These are phyloP conservation scores for Hemaris fuciformis DNA, from an alignment of 2,888 invertebrate genomes.

Conservation along the genomic window DNA sequence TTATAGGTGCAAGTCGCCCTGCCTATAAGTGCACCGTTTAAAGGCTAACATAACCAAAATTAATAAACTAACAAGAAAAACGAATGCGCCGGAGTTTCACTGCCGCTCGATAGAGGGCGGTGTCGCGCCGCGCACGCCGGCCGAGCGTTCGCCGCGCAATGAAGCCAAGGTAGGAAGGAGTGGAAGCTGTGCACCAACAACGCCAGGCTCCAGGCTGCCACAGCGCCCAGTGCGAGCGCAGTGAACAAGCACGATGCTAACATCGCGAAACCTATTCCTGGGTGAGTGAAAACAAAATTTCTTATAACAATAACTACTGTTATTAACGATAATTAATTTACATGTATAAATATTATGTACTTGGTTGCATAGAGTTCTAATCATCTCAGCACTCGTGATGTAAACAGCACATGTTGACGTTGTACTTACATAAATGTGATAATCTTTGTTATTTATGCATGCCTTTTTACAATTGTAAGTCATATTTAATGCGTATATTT, in stretches of 20 bases:
- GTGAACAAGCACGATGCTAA: constrained; percentile 51
- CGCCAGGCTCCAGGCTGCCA: constrained; percentile 64
- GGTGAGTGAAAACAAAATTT: neutral
- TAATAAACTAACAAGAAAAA: constrained; percentile 65
- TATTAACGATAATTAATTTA: too few species aligned
- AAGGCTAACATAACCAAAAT: too few species aligned
- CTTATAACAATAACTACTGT: neutral
- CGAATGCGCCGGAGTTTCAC: constrained; percentile 65
- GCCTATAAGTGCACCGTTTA: too few species aligned
- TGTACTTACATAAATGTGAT: too few species aligned
- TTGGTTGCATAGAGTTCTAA: too few species aligned
- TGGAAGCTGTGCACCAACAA: constrained; percentile 65
- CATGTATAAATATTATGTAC: too few species aligned
- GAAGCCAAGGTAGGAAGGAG: constrained; percentile 72
- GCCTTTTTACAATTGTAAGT: too few species aligned
- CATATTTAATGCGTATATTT: too few species aligned
- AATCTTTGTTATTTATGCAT: too few species aligned
- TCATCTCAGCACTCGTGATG: too few species aligned
- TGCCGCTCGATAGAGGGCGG: constrained; percentile 51
- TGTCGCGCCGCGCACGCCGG: constrained; percentile 70
- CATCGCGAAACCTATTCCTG: constrained; percentile 70
- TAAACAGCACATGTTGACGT: too few species aligned
- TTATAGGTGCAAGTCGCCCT: too few species aligned
- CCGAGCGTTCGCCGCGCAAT: constrained; percentile 61
- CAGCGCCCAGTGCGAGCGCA: constrained; percentile 54